Evolutionary conservation across 2,888 invertebrate species (phyloP).

Genomic region (Hofmannophila pseudospretella): DNA sequence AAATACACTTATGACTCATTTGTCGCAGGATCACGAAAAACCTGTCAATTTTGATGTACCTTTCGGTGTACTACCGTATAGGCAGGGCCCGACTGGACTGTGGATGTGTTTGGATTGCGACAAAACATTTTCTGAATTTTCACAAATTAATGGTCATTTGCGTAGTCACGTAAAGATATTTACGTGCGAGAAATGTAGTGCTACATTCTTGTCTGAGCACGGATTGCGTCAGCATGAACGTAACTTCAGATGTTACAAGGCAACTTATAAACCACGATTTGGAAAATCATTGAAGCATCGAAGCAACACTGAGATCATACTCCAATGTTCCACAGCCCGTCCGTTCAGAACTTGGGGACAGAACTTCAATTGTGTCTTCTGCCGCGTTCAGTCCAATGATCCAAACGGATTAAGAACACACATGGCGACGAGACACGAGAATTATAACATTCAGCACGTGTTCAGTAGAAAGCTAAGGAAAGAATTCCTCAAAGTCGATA

Average conservation of each 20-base stretch:
- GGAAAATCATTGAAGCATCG: constrained; percentile 63
- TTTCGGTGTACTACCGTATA: constrained; percentile 64
- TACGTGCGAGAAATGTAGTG: constrained; percentile 64
- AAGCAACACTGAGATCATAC: constrained; percentile 64
- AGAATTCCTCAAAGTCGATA: constrained; percentile 64
- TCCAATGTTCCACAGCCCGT: constrained; percentile 65
- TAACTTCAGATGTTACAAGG: constrained; percentile 62
- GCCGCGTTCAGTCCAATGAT: constrained; percentile 63
- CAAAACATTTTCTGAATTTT: constrained; percentile 58
- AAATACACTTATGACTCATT: constrained; percentile 57
- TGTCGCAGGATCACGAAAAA: constrained; percentile 51
- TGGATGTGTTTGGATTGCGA: constrained; percentile 68
- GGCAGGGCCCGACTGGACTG: constrained; percentile 48
- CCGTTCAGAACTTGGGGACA: constrained; percentile 70
- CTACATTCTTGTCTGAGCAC: constrained; percentile 62
- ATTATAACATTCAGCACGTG: constrained; percentile 58
- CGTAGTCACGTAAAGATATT: constrained; percentile 63
- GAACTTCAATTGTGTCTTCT: constrained; percentile 66
- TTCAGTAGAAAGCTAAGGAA: constrained; percentile 63
- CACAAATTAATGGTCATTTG: constrained; percentile 62
- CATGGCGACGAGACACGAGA: constrained; percentile 60
- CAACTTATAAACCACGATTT: constrained; percentile 62
- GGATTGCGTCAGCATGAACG: constrained; percentile 62
- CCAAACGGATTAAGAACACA: constrained; percentile 62
- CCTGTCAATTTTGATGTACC: constrained; percentile 59